A percentile compares a stretch with the other conserved stretches of the same genome.
These are phyloP conservation scores for Drosophila neocordata DNA, from an alignment of 1,140 invertebrate genomes.

Conservation along the genomic window DNA sequence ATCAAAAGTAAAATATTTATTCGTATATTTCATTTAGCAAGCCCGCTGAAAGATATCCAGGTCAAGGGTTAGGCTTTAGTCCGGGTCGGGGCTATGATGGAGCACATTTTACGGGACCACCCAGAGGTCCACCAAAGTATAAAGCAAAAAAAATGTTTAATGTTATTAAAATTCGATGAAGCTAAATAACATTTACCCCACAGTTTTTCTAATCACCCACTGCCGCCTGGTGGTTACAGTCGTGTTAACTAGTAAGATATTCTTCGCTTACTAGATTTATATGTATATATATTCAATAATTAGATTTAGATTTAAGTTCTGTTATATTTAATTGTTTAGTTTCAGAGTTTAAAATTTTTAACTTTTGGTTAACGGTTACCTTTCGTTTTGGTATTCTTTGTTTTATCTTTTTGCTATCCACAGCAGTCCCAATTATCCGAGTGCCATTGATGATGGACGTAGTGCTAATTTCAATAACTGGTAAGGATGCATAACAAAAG, in stretches of 20 bases:
- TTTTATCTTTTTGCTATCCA: not conserved
- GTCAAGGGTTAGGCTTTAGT: not conserved
- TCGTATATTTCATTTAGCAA: slow-evolving; percentile 3
- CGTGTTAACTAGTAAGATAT: slow-evolving; percentile 8
- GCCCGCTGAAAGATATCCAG: not conserved
- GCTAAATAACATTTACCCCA: not conserved
- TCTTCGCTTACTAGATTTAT: no score
- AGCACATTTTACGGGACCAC: not conserved
- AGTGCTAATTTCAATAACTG: not conserved
- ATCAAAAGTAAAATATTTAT: no score
- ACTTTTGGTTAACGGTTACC: no score
- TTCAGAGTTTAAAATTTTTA: no score
- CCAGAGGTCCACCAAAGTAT: not conserved
- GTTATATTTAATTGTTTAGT: not conserved
- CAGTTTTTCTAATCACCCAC: slow-evolving; percentile 18
- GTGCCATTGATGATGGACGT: not conserved
- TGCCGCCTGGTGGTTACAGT: slow-evolving; percentile 9
- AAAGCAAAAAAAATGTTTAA: no score
- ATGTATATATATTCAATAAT: not conserved
- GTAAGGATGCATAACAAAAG: not conserved
- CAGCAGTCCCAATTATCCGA: not conserved
- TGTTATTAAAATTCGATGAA: no score
- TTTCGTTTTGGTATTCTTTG: no score
- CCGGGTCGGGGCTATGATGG: not conserved
- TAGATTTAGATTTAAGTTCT: not conserved